Base-by-base conservation (phyloP, 2,113 vertebrate species). In the Syngnathoides biaculeatus region DNA sequence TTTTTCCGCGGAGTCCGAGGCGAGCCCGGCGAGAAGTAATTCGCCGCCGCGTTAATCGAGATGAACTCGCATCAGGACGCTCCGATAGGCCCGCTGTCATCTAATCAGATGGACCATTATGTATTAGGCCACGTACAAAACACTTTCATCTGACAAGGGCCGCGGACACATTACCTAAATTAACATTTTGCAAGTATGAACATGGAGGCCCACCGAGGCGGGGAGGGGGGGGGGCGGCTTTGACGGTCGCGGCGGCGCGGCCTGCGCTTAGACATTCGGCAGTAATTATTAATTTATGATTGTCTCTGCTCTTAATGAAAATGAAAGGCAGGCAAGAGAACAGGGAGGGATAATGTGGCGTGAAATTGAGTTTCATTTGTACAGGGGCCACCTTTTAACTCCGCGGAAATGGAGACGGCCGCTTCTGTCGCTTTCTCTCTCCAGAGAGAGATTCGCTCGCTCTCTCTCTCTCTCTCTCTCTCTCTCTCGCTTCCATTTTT, bases 231-330 rank as follows among this genome's bases (percentile, higher is more conserved):
- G 8, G 6, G 38, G 27, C 13, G 39, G 60, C n/a, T 11, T 43
- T 40, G 38, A 92, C 90, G 93, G 87, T 92, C 92, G 89, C 65
- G 92, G 93, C 90, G 92, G 90, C 88, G 88, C 82, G 91, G 94
- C 91, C 93, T 95, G 93, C 92, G 96, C 95, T 95, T 97, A 98
- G 94, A 96, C 96, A 96, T 95, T 96, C 94, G 94, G 94, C 95
- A 95, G 96, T 96, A 97, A 98, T 98, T 98, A 98, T 98, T 98
- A 98, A 98, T 98, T 97, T 97, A 97, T 98, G 95, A 95, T 97
- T 96, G 95, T 96, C 95, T 95, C 92, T 95, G 93, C 95, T 95
- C 96, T 97, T 97, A 98, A 98, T 98, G 95, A 97, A 98, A 98
- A 98, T 96, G 95, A 97, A 97, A 97, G 94, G 93, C 95, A 94